A percentile compares a stretch with the other conserved stretches of the same genome.
phyloP scores from a whole-genome alignment of 2,888 invertebrate species.

The Drosophila mulleri region DNA sequence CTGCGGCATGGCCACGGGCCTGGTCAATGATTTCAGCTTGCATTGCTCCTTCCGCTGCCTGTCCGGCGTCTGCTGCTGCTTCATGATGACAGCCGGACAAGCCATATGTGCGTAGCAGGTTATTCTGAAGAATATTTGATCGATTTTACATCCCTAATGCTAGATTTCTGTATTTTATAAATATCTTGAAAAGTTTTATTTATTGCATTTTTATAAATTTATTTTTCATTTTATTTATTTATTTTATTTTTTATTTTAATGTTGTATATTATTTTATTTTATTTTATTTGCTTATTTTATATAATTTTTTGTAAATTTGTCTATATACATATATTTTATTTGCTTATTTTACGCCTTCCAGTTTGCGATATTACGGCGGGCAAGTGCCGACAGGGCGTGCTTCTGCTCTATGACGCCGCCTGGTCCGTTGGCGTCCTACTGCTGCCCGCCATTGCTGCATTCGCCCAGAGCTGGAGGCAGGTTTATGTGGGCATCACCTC shows the following conservation, averaged over 20 bases:
- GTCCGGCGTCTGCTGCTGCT: constrained; percentile 84
- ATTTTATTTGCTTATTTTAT: too few species aligned
- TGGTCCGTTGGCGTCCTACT: constrained; percentile 85
- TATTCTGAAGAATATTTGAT: neutral
- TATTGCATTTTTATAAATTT: too few species aligned
- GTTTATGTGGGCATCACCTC: constrained; percentile 85
- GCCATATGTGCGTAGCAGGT: constrained; percentile 83
- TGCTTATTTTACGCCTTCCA: constrained; percentile 44
- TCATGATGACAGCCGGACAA: constrained; percentile 85
- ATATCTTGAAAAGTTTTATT: too few species aligned
- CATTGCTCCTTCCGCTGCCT: constrained; percentile 84
- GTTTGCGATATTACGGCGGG: constrained; percentile 85
- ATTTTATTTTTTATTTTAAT: too few species aligned
- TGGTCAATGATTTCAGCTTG: constrained; percentile 82
- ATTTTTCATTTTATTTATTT: too few species aligned
- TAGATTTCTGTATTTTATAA: too few species aligned
- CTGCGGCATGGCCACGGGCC: constrained; percentile 83
- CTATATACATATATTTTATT: too few species aligned
- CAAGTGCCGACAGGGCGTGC: constrained; percentile 78
- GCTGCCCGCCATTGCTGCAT: constrained; percentile 83
- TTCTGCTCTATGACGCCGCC: constrained; percentile 85
- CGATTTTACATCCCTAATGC: too few species aligned
- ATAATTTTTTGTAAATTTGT: too few species aligned
- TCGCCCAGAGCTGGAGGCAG: constrained; percentile 83
- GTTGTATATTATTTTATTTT: too few species aligned